These are phyloP conservation scores for Leiothrix lutea DNA, from an alignment of 2,113 vertebrate species.

Conservation along the genomic window DNA sequence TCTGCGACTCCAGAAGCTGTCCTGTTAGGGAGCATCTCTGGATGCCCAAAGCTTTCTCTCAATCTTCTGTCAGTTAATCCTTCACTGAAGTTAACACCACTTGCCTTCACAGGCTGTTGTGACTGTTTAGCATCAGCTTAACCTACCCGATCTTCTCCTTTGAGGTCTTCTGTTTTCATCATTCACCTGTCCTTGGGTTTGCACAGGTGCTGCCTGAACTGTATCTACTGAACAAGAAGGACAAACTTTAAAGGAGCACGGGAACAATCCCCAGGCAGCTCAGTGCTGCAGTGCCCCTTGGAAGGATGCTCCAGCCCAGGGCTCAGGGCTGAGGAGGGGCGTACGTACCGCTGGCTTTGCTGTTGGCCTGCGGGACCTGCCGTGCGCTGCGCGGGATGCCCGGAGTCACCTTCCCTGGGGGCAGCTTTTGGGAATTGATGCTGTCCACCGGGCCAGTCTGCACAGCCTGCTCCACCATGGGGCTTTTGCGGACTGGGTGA, in stretches of 20 bases:
- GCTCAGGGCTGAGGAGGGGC: rapidly evolving
- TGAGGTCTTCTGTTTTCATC: conserved; percentile 85
- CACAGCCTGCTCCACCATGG: conserved; percentile 95
- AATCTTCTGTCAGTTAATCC: neutral
- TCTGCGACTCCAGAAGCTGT: neutral
- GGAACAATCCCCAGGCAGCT: neutral
- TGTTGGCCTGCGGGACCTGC: conserved; percentile 44
- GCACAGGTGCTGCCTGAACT: conserved; percentile 65
- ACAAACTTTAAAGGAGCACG: neutral
- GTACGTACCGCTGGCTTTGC: conserved; percentile 57
- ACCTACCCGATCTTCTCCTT: conserved; percentile 86
- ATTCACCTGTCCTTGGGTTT: conserved; percentile 78
- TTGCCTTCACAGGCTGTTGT: neutral
- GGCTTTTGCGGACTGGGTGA: conserved; percentile 80
- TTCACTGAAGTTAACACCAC: neutral
- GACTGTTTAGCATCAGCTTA: neutral
- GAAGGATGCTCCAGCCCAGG: neutral
- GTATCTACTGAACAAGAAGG: conserved; percentile 56
- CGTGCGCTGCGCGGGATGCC: conserved; percentile 62
- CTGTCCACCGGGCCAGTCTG: conserved; percentile 85
- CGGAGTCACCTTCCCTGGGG: conserved; percentile 59
- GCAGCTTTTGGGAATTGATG: conserved; percentile 72
- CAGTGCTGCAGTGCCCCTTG: neutral
- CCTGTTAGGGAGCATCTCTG: neutral
- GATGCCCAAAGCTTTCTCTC: neutral